Conservation (phyloP, 2,888 invertebrate genomes). For the Cephus pulcher region DNA sequence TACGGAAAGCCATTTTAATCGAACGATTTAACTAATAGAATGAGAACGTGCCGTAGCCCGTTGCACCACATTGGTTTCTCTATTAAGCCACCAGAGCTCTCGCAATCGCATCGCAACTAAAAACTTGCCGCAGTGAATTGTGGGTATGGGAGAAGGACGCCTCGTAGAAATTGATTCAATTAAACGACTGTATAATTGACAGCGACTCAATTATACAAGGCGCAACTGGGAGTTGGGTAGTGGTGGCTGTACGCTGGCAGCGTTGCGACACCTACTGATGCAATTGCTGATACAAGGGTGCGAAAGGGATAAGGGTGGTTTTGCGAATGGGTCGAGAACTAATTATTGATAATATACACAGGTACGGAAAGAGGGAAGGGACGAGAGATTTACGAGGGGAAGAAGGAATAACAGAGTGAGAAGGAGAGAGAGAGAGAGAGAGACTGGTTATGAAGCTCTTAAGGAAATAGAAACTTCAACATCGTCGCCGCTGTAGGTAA, state of each 20-base stretch:
- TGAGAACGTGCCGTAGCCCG: neutral
- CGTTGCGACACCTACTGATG: neutral
- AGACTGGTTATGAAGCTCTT: neutral
- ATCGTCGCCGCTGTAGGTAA: neutral
- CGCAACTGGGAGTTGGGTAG: neutral
- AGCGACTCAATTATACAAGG: slow-evolving; percentile 36
- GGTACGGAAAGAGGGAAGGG: neutral
- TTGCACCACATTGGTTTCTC: neutral
- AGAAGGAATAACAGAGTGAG: slow-evolving; percentile 13
- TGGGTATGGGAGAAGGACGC: slow-evolving; percentile 8
- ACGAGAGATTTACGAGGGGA: neutral
- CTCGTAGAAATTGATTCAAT: slow-evolving; percentile 36
- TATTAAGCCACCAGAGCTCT: neutral
- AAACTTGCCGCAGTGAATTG: slow-evolving; percentile 5
- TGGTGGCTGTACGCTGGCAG: neutral
- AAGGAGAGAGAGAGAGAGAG: slow-evolving; percentile 11
- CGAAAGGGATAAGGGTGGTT: neutral
- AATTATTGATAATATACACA: neutral
- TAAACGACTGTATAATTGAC: slow-evolving; percentile 46
- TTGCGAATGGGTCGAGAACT: neutral
- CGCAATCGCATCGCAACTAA: neutral
- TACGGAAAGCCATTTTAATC: neutral
- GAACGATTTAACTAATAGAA: neutral
- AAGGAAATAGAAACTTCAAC: neutral
- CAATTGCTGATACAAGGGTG: neutral